A percentile compares a stretch with the other conserved stretches of the same genome.
These are phyloP conservation scores for Ptyas mucosa DNA, from an alignment of 2,113 vertebrate genomes.

Conservation along the genomic window DNA sequence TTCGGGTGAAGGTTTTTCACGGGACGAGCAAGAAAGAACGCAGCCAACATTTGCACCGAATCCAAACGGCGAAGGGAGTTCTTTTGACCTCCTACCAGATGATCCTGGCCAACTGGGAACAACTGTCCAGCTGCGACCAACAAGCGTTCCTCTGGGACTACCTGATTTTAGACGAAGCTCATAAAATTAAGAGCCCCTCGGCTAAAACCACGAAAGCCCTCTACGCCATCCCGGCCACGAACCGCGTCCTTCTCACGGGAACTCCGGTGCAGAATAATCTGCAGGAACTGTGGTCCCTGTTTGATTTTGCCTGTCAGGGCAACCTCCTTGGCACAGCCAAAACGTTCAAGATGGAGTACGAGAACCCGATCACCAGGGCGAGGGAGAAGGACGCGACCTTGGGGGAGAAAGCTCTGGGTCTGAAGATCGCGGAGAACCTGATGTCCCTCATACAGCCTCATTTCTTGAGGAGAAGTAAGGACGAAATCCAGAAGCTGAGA, in stretches of 20 bases:
- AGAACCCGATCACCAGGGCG: conserved; percentile 91
- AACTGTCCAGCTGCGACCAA: conserved; percentile 71
- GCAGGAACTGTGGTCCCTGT: conserved; percentile 90
- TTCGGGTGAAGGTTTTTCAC: conserved; percentile 88
- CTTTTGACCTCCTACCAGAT: conserved; percentile 90
- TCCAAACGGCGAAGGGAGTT: conserved; percentile 80
- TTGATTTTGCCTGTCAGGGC: conserved; percentile 91
- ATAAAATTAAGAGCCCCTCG: conserved; percentile 89
- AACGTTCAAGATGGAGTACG: conserved; percentile 90
- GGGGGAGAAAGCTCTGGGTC: conserved; percentile 86
- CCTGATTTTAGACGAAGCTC: conserved; percentile 89
- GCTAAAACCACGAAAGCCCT: conserved; percentile 87
- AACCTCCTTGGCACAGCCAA: conserved; percentile 86
- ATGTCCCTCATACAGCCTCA: conserved; percentile 86
- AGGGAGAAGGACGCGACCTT: conserved; percentile 89
- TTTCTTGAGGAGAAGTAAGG: conserved; percentile 91
- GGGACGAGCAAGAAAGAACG: conserved; percentile 82
- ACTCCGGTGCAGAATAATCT: conserved; percentile 96
- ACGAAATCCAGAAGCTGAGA: conserved; percentile 75
- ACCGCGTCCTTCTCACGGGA: conserved; percentile 88
- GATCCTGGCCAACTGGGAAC: conserved; percentile 91
- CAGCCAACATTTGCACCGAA: conserved; percentile 75
- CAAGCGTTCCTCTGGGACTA: conserved; percentile 89
- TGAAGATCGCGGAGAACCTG: conserved; percentile 89
- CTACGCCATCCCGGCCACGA: conserved; percentile 71